phyloP scores from a whole-genome alignment of 2,888 invertebrate species.

The Willowsia nigromaculata region DNA sequence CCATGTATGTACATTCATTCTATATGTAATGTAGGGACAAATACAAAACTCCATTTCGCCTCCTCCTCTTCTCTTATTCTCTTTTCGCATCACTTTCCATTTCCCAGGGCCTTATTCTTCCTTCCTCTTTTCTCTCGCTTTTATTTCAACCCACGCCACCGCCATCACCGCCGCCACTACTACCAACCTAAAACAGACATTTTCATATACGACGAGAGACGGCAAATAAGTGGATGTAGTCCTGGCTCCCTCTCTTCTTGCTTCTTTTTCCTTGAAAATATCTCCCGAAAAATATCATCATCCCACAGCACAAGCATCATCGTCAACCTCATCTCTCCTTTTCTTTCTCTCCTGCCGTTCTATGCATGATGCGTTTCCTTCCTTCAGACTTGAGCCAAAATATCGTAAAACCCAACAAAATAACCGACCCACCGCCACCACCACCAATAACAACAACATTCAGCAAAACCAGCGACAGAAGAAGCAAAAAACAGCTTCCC shows the following conservation, averaged over 20 bases:
- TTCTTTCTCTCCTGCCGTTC: background rate
- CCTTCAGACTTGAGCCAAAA: background rate
- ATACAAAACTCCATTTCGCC: background rate
- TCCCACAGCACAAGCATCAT: background rate
- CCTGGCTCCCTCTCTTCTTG: background rate
- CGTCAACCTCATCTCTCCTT: background rate
- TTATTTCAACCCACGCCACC: conserved; percentile 54
- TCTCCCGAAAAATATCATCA: conserved; percentile 50
- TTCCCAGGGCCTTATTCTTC: conserved; percentile 68
- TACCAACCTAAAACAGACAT: background rate
- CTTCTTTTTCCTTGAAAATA: conserved; percentile 47
- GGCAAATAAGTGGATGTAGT: background rate
- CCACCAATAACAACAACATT: background rate
- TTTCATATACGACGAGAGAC: too few species aligned
- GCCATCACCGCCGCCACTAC: background rate
- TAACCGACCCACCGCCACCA: conserved; percentile 39
- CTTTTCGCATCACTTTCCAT: conserved; percentile 58
- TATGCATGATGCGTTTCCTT: conserved; percentile 35
- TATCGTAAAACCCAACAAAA: conserved; percentile 27
- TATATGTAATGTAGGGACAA: background rate
- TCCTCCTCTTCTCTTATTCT: background rate
- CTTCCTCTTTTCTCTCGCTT: conserved; percentile 22
- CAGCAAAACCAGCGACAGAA: background rate
- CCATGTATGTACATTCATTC: background rate
- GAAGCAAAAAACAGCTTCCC: background rate